Base-by-base conservation (phyloP, 2,113 vertebrate species). In the Laticauda colubrina region DNA sequence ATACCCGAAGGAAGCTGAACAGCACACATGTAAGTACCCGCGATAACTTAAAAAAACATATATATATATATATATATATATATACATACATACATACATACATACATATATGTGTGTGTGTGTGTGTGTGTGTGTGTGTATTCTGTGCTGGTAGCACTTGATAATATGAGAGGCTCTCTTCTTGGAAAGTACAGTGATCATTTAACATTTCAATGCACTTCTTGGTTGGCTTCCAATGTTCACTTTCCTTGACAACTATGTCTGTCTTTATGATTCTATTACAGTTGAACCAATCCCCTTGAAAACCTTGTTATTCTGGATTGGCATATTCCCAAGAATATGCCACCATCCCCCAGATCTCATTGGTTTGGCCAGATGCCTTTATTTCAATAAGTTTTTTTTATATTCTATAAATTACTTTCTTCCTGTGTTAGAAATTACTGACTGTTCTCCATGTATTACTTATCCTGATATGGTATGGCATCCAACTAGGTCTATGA, bases 191-290 rank as follows among this genome's bases (percentile, higher is more conserved):
- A 81, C 95, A 88, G 90, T 43, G 53, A 54, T 89, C 29, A 75
- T 34, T 39, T 90, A 64, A 86, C 45, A 96, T 95, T 92, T 56
- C 93, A 89, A 94, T 93, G 34, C 5, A 95, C 29, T 3, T 21
- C 18, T 75, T 92, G 21, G 26, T 56, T 45, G 45, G 4, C 87
- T 39, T 56, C 75, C 39, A 91, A 86, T 57, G 39, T 7, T 85
- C 8, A 18, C 26, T 53, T 11, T 51, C 7, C 54, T 43, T 86
- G 55, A 45, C 9, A 45, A 51, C 14, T 24, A 24, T 61, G 39
- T 34, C 15, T 23, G 43, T 34, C 34, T 91, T 86, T 64, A 51
- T 51, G 56, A 29, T 64, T 26, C 85, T 54, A 23, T 64, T 59
- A 29, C 39, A 18, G 2, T 91, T 51, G 24, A 48, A 87, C 48